Conservation (phyloP, 2,797 vertebrate genomes). For the Labeo calbasu region DNA sequence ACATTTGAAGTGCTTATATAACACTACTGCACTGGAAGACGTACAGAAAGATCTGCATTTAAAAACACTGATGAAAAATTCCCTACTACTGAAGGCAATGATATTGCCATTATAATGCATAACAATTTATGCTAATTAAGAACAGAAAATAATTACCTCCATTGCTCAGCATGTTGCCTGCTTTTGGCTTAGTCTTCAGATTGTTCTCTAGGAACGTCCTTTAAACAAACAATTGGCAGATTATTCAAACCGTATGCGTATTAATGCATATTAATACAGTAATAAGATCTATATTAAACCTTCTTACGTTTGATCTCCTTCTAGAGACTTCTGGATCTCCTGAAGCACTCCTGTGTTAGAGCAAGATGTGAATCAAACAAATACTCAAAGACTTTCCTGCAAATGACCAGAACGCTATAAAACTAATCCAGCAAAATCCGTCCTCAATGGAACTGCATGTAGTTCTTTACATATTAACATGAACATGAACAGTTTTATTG, state of each 20-base stretch:
- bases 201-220: slow-evolving; percentile 79
- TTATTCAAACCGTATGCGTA: background rate
- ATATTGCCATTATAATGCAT: background rate
- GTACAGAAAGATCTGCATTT: background rate
- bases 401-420: background rate
- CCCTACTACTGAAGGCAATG: background rate
- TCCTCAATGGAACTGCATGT: background rate
- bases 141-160: slow-evolving; percentile 65
- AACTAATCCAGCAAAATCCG: background rate
- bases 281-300: background rate
- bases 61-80: background rate
- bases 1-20: background rate
- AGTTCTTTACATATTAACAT: background rate
- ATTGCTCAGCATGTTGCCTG: slow-evolving; percentile 65
- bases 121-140: background rate
- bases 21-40: too few relatives aligned
- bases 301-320: slow-evolving; percentile 88
- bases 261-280: slow-evolving; percentile 2
- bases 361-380: slow-evolving; percentile 42
- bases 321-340: slow-evolving; percentile 95
- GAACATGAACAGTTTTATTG: slow-evolving; percentile 19
- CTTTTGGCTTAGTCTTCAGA: slow-evolving; percentile 70
- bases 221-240: slow-evolving; percentile 41
- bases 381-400: background rate
- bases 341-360: slow-evolving; percentile 87